Evolutionary conservation across 2,888 invertebrate species (phyloP).

Genomic region (Cosmia trapezina): DNA sequence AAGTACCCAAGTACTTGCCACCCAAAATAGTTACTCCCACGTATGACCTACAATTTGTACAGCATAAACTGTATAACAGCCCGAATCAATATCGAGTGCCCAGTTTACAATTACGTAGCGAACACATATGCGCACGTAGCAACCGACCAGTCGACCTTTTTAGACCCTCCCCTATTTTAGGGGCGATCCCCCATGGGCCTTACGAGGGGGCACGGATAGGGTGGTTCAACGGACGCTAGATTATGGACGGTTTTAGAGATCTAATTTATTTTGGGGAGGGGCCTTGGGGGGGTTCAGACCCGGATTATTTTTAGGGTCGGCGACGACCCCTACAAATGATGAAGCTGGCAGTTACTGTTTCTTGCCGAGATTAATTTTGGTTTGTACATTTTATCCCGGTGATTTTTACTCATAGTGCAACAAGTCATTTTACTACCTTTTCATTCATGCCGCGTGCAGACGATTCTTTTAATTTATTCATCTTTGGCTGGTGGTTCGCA

Average conservation of each 20-base stretch:
- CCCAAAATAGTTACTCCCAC: slow-evolving; percentile 17
- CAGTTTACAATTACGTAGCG: slow-evolving; percentile 66
- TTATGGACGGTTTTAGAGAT: slow-evolving; percentile 78
- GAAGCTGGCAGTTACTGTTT: slow-evolving; percentile 36
- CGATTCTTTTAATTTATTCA: slow-evolving; percentile 17
- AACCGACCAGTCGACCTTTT: slow-evolving; percentile 77
- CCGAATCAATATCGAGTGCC: slow-evolving; percentile 67
- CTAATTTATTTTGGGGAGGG: slow-evolving; percentile 83
- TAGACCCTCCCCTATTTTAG: slow-evolving; percentile 79
- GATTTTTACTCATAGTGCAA: slow-evolving; percentile 20
- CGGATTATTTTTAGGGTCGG: slow-evolving; percentile 68
- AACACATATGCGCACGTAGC: slow-evolving; percentile 63
- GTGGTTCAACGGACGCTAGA: slow-evolving; percentile 71
- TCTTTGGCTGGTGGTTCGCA: slow-evolving; percentile 25
- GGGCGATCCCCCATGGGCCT: slow-evolving; percentile 83
- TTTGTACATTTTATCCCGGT: slow-evolving; percentile 4
- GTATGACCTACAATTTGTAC: slow-evolving; percentile 34
- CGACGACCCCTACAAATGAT: slow-evolving; percentile 59
- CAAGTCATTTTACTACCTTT: slow-evolving; percentile 14
- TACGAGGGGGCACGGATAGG: slow-evolving; percentile 75
- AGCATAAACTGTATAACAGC: slow-evolving; percentile 31
- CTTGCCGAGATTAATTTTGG: slow-evolving; percentile 42
- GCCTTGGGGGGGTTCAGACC: slow-evolving; percentile 64
- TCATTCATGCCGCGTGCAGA: background rate
- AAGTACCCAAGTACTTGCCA: background rate